Evolutionary conservation across 35 echinoderm and acorn worm genomes (phyloP).

Genomic region (Ptychodera flava): DNA sequence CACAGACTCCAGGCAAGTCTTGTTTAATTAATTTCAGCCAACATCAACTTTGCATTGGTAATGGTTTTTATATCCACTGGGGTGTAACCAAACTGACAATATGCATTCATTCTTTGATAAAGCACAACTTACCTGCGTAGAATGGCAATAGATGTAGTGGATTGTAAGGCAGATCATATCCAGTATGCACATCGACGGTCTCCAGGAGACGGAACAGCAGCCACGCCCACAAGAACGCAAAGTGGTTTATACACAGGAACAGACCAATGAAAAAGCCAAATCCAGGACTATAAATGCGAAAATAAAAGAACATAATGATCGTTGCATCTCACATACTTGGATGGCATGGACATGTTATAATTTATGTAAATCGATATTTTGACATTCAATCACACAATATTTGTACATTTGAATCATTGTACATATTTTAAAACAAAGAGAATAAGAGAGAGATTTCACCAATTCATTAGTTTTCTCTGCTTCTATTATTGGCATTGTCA

Average conservation of each 20-base stretch:
- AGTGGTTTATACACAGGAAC: conserved; percentile 49
- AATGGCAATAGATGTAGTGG: conserved; percentile 82
- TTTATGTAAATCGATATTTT: neutral
- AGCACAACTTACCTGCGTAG: conserved; percentile 83
- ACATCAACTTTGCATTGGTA: too few relatives aligned
- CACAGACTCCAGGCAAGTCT: too few relatives aligned
- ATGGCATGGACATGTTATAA: neutral
- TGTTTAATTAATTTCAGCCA: too few relatives aligned
- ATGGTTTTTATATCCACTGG: too few relatives aligned
- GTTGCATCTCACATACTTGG: neutral
- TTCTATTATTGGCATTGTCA: too few relatives aligned
- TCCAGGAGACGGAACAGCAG: conserved; percentile 58
- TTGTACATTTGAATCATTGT: neutral
- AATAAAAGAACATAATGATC: neutral
- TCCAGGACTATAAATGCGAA: conserved; percentile 53
- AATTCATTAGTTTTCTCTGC: neutral
- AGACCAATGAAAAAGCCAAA: conserved; percentile 75
- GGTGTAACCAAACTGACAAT: too few relatives aligned
- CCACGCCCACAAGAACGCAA: conserved; percentile 71
- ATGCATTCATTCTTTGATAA: too few relatives aligned
- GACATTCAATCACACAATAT: neutral
- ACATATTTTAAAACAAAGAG: neutral
- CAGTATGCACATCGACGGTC: conserved; percentile 91
- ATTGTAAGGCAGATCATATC: conserved; percentile 70
- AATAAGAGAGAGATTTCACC: neutral